Evolutionary conservation across 2,113 vertebrate species (phyloP), one percentile per base, ranked within the genome.

Genomic region (Macquaria ambigua): DNA sequence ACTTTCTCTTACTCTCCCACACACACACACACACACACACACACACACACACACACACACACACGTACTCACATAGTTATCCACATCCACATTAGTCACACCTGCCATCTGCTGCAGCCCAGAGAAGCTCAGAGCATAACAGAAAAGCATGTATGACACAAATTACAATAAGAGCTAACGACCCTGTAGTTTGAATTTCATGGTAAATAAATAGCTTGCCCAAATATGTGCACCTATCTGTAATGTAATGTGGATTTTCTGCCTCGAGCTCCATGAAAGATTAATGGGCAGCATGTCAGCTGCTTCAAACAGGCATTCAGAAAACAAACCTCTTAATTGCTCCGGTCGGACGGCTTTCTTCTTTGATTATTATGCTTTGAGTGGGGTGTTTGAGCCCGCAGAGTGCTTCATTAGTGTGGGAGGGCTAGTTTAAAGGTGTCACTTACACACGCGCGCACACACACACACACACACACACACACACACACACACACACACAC

Each of bases 311-410:
- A 39, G 63, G 70, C 72, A 77, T 78, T 83, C 56, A 55, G 79
- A 90, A 94, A 94, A 90, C 85, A 93, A 92, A 91, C 87, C 64
- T 79, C 74, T 77, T 88, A 94, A 92, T 91, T 92, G 76, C 79
- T 37, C 31, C 5, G 2, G 75, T 89, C 50, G 46, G 71, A 82
- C 46, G 5, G 61, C 77, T 84, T 79, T 89, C 59, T 66, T 53
- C 69, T 91, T 87, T 84, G 88, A 86, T 94, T 93, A 91, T 91
- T 92, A 62, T 91, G 83, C 62, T 93, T 90, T 66, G 62, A 82
- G 83, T 39, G 12, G 23, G 39, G 79, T 39, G 81, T 81, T 85
- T 77, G 70, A 85, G 82, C 55, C n/a, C 1, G 37, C 12, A 16
- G 15, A 82, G 62, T 21, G 75, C 55, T 90, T 91, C 81, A 80